These are phyloP conservation scores for Aphidius colemani DNA, from an alignment of 2,888 invertebrate genomes.

Conservation along the genomic window DNA sequence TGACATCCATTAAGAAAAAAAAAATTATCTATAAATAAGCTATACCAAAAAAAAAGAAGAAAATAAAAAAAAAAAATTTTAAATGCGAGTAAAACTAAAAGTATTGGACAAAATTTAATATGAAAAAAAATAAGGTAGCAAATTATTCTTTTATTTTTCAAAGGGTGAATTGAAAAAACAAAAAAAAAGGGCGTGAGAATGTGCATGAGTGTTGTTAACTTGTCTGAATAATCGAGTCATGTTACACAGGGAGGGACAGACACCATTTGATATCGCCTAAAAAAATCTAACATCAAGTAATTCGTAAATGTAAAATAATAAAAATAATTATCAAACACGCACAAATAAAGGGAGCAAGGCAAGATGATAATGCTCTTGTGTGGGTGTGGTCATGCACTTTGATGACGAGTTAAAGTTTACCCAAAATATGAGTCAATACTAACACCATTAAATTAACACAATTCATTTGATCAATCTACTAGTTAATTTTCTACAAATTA, in stretches of 20 bases:
- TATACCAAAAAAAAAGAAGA: too few relatives aligned
- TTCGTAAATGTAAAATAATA: slow-evolving; percentile 11
- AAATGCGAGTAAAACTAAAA: background rate
- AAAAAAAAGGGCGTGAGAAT: slow-evolving; percentile 17
- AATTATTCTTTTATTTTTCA: too few relatives aligned
- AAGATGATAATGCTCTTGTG: slow-evolving; percentile 8
- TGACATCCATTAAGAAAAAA: slow-evolving; percentile 20
- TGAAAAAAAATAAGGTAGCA: background rate
- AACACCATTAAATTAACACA: background rate
- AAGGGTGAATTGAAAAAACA: background rate
- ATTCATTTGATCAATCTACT: too few relatives aligned
- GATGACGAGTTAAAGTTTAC: too few relatives aligned
- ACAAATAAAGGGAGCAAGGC: background rate
- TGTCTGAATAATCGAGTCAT: slow-evolving; percentile 17
- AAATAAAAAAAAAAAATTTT: too few relatives aligned
- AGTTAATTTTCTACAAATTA: too few relatives aligned
- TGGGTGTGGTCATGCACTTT: slow-evolving; percentile 2
- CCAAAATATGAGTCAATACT: too few relatives aligned
- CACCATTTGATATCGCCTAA: slow-evolving; percentile 7
- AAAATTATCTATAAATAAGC: too few relatives aligned
- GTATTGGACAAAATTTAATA: background rate
- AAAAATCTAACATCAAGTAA: slow-evolving; percentile 14
- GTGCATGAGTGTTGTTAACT: background rate
- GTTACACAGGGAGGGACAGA: slow-evolving; percentile 6
- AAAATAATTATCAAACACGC: slow-evolving; percentile 16